A percentile compares a stretch with the other conserved stretches of the same genome.
These are phyloP conservation scores for Drosophila nr. medialis DNA, from an alignment of 2,888 invertebrate species.

Conservation along the genomic window DNA sequence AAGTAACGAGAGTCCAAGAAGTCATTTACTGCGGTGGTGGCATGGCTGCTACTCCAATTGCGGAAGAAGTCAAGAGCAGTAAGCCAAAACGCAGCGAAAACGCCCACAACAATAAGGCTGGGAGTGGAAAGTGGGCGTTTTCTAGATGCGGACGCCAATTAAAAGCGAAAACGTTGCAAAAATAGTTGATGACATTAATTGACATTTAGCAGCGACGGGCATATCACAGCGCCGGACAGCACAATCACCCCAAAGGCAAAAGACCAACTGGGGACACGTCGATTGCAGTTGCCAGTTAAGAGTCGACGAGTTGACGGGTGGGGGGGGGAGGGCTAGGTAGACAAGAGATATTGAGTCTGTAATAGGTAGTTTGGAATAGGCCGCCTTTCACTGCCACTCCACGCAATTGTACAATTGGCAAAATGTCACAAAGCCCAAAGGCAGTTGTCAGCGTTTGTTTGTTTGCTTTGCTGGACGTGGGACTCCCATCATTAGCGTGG, in stretches of 20 bases:
- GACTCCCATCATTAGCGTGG: slow-evolving; percentile 82
- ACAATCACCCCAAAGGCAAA: slow-evolving; percentile 75
- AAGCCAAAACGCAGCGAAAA: neutral
- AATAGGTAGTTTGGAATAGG: slow-evolving; percentile 60
- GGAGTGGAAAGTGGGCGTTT: slow-evolving; percentile 35
- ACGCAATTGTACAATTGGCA: slow-evolving; percentile 80
- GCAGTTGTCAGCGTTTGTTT: slow-evolving; percentile 74
- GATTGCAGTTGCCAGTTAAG: slow-evolving; percentile 10
- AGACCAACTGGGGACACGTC: slow-evolving; percentile 28
- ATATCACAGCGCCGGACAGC: slow-evolving; percentile 79
- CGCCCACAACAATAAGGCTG: slow-evolving; percentile 47
- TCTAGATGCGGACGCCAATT: slow-evolving; percentile 72
- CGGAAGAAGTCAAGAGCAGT: slow-evolving; percentile 70
- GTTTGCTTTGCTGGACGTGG: slow-evolving; percentile 49
- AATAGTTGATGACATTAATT: slow-evolving; percentile 81
- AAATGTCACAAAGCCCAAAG: slow-evolving; percentile 77
- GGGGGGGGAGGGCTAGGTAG: neutral
- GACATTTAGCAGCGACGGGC: slow-evolving; percentile 81
- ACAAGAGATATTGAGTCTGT: slow-evolving; percentile 15
- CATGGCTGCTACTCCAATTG: slow-evolving; percentile 9
- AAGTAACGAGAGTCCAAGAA: slow-evolving; percentile 19
- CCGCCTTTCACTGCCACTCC: slow-evolving; percentile 75
- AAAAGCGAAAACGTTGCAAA: slow-evolving; percentile 79
- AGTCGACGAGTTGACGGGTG: neutral
- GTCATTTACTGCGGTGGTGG: slow-evolving; percentile 11